Evolutionary conservation across 2,113 vertebrate species (phyloP).

Genomic region (Cephalophus harveyi): DNA sequence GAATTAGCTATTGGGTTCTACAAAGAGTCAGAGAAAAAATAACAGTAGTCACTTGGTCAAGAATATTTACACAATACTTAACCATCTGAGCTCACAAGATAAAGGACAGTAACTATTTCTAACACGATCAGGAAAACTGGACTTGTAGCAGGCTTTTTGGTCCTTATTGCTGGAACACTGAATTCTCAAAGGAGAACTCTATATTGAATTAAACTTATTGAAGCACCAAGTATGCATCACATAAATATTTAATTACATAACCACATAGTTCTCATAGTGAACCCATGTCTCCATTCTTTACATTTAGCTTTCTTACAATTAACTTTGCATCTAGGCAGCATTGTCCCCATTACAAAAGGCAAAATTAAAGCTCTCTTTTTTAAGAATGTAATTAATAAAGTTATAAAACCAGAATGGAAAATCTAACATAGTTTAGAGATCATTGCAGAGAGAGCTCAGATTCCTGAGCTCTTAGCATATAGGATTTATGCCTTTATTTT

Average conservation of each 20-base stretch:
- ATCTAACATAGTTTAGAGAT: not conserved
- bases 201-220: not conserved
- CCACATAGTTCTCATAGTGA: not conserved
- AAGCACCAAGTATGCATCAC: not conserved
- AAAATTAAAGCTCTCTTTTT: not conserved
- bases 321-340: not conserved
- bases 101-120: slow-evolving; percentile 21
- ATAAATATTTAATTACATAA: not conserved
- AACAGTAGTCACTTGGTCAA: not conserved
- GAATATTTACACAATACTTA: slow-evolving; percentile 37
- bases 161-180: not conserved
- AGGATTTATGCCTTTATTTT: not conserved
- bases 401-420: not conserved
- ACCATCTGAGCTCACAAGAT: not conserved
- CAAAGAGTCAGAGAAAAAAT: slow-evolving; percentile 42
- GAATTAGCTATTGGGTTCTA: not conserved
- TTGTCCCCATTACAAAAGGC: not conserved
- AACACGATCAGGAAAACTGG: not conserved
- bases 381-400: not conserved
- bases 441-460: not conserved
- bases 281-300: not conserved
- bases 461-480: not conserved
- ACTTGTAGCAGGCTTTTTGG: not conserved
- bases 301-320: not conserved
- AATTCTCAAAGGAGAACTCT: not conserved